Conservation (phyloP, 1,140 invertebrate genomes). For the Hyles euphorbiae region DNA sequence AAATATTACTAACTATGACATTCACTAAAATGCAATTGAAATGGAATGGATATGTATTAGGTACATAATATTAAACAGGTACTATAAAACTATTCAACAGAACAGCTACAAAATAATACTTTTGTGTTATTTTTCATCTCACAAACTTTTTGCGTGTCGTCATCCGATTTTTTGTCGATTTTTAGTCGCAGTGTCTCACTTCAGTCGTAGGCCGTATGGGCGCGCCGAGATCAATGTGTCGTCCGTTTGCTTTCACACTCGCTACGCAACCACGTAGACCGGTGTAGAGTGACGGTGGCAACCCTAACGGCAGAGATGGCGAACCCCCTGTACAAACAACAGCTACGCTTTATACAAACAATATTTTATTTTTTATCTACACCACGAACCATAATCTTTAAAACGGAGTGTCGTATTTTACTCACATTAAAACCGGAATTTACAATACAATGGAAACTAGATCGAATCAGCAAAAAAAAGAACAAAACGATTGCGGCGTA, state of each 20-base stretch:
- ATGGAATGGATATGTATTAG: slow-evolving; percentile 46
- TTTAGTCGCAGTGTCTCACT: slow-evolving; percentile 55
- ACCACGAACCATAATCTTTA: no score
- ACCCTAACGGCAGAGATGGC: slow-evolving; percentile 64
- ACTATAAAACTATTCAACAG: slow-evolving; percentile 32
- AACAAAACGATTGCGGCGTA: no score
- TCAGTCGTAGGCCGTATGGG: slow-evolving; percentile 60
- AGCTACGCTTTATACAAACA: not conserved
- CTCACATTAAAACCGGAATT: no score
- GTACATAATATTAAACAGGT: slow-evolving; percentile 33
- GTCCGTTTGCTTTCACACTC: slow-evolving; percentile 64
- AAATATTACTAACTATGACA: not conserved
- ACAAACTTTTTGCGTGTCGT: slow-evolving; percentile 16
- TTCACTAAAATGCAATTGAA: slow-evolving; percentile 5
- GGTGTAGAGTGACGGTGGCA: slow-evolving; percentile 62
- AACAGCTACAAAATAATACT: slow-evolving; percentile 51
- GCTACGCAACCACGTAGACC: slow-evolving; percentile 67
- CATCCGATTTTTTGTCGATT: not conserved
- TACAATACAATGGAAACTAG: no score
- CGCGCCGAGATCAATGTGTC: slow-evolving; percentile 58
- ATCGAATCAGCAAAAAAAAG: no score
- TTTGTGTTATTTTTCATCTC: slow-evolving; percentile 28
- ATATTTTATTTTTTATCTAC: not conserved
- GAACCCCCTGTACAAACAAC: slow-evolving; percentile 60
- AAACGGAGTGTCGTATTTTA: no score